Conservation (phyloP, 2,113 vertebrate genomes). For the Mesocricetus auratus region DNA sequence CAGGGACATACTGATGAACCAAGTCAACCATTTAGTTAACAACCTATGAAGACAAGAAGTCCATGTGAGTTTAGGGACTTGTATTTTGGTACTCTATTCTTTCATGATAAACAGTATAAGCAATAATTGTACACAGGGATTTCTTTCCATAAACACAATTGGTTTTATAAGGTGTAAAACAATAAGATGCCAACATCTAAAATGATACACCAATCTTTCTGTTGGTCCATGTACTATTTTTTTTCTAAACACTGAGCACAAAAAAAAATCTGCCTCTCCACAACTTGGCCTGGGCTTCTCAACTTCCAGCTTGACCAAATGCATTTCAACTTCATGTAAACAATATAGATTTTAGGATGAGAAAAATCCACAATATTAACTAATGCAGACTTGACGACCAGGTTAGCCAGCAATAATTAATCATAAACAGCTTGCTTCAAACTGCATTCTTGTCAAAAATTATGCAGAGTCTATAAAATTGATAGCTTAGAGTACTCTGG, state of each 20-base stretch:
- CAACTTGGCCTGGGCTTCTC: not conserved
- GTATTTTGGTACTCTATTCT: not conserved
- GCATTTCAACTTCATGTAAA: slow-evolving; percentile 53
- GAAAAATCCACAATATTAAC: slow-evolving; percentile 28
- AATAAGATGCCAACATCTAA: slow-evolving; percentile 39
- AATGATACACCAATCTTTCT: not conserved
- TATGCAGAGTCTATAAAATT: slow-evolving; percentile 76
- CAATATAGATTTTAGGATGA: slow-evolving; percentile 51
- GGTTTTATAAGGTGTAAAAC: not conserved
- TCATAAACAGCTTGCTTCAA: slow-evolving; percentile 76
- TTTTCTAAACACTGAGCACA: slow-evolving; percentile 9
- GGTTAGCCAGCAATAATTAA: slow-evolving; percentile 80
- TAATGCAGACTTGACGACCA: slow-evolving; percentile 69
- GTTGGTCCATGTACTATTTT: not conserved
- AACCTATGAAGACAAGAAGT: slow-evolving; percentile 21
- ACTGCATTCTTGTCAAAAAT: slow-evolving; percentile 70
- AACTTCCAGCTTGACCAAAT: slow-evolving; percentile 16
- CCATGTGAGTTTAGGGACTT: not conserved
- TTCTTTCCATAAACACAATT: not conserved
- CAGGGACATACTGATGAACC: slow-evolving; percentile 29
- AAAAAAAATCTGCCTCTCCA: not conserved
- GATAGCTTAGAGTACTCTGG: slow-evolving; percentile 63
- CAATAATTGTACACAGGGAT: slow-evolving; percentile 2
- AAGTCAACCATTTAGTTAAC: slow-evolving; percentile 35
- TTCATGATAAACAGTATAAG: not conserved